Base-by-base conservation (phyloP, 2,113 vertebrate species). In the Pygoscelis antarcticus region DNA sequence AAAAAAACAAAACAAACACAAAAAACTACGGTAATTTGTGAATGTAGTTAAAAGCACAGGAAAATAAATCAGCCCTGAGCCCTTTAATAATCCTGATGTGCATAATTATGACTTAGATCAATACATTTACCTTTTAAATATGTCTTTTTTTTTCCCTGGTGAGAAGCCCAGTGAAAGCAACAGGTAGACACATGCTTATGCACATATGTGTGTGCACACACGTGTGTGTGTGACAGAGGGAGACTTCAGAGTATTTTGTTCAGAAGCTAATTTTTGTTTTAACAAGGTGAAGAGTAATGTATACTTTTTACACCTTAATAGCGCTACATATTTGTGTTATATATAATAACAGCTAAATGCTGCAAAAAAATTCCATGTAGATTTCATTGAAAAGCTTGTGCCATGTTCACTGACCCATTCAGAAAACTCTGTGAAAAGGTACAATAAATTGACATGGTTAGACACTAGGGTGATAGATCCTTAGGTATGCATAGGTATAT, bases 181-280 rank as follows among this genome's bases (percentile, higher is more conserved):
- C 16, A 58, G 36, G 7, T 15, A 49, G 9, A 29, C 12, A 42
- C 19, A 62, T 11, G 19, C 6, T 19, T 2, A 32, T 3, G 4
- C 5, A 19, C 13, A 16, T 20, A 3, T 10, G 2, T 14, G 8
- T 19, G 8, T 8, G 23, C 11, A 36, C 2, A 3, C 8, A 19
- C 4, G 13, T 14, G 7, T 8, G 4, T 42, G 10, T 47, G n/a
- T 51, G 16, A 51, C 19, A 75, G 14, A 83, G 17, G 11, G 10
- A 71, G 1, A 34, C 2, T 58, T 83, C 13, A 66, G 26, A 6
- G 7, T 38, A 49, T 52, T 81, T 87, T 47, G 19, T 38, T 81
- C 21, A 64, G 49, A 78, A 70, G 7, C n/a, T 57, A 38, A 2
- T 52, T 30, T 82, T 71, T 86, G 38, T 38, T 81, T 69, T 1